Conservation (phyloP, 2,113 vertebrate genomes). For the Chelonoidis abingdonii region DNA sequence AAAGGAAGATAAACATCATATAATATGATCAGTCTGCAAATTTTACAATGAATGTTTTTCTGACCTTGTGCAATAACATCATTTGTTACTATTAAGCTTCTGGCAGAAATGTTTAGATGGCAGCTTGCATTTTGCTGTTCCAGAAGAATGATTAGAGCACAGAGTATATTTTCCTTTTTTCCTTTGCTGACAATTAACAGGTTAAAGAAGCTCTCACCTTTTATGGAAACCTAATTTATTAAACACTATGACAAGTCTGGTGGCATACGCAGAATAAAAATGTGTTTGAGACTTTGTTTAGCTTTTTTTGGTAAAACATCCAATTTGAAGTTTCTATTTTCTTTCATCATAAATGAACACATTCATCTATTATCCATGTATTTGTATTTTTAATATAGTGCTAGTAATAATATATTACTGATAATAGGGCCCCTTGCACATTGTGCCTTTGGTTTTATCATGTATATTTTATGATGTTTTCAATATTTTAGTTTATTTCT, state of each 20-base stretch:
- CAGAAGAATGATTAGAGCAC: conserved; percentile 30
- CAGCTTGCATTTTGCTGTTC: conserved; percentile 42
- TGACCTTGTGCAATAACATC: conserved; percentile 9
- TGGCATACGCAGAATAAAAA: neutral
- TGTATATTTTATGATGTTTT: neutral
- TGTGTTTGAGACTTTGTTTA: neutral
- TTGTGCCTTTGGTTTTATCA: accelerated
- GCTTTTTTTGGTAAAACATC: neutral
- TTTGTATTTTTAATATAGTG: neutral
- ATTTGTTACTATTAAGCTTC: conserved; percentile 41
- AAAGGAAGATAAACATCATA: neutral
- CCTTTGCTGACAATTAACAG: conserved; percentile 43
- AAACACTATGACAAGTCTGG: neutral
- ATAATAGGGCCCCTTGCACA: accelerated
- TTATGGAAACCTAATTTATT: conserved; percentile 42
- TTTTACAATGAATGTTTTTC: conserved; percentile 7
- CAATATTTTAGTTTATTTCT: neutral
- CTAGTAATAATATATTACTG: neutral
- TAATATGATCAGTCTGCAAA: neutral
- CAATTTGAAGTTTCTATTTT: neutral
- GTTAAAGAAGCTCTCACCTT: conserved; percentile 32
- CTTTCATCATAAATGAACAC: neutral
- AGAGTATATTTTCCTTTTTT: neutral
- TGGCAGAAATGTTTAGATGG: conserved; percentile 45
- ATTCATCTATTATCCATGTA: neutral